Conservation (phyloP, 2,888 invertebrate genomes). For the Stratiomys singularior region DNA sequence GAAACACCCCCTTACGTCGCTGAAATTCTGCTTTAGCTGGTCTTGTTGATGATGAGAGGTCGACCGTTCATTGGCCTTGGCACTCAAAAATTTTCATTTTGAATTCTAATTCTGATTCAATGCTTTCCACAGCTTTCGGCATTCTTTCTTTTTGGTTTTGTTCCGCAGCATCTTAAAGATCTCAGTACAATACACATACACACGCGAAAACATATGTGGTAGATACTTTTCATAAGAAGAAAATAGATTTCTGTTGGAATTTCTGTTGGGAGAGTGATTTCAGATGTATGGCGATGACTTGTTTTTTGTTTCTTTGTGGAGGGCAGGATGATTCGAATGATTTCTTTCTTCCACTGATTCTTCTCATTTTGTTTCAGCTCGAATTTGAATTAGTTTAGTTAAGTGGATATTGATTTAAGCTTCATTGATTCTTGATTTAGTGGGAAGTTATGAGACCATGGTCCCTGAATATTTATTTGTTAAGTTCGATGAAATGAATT, state of each 20-base stretch:
- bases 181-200: not conserved
- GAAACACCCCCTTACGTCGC: too few relatives aligned
- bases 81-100: constrained; percentile 47
- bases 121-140: not conserved
- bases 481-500: too few relatives aligned
- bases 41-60: constrained; percentile 28
- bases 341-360: not conserved
- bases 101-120: constrained; percentile 32
- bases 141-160: not conserved
- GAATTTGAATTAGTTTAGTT: too few relatives aligned
- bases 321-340: not conserved
- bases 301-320: not conserved
- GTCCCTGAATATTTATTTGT: too few relatives aligned
- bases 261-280: constrained; percentile 30
- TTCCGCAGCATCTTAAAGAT: not conserved
- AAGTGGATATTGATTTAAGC: too few relatives aligned
- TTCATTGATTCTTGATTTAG: too few relatives aligned
- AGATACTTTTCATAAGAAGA: not conserved
- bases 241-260: not conserved
- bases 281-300: not conserved
- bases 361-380: not conserved
- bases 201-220: not conserved
- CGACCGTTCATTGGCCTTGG: constrained; percentile 51
- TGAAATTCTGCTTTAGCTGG: not conserved
- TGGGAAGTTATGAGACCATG: too few relatives aligned